Base-by-base conservation (phyloP, 2,888 invertebrate genomes). In the Eilema caniola region DNA sequence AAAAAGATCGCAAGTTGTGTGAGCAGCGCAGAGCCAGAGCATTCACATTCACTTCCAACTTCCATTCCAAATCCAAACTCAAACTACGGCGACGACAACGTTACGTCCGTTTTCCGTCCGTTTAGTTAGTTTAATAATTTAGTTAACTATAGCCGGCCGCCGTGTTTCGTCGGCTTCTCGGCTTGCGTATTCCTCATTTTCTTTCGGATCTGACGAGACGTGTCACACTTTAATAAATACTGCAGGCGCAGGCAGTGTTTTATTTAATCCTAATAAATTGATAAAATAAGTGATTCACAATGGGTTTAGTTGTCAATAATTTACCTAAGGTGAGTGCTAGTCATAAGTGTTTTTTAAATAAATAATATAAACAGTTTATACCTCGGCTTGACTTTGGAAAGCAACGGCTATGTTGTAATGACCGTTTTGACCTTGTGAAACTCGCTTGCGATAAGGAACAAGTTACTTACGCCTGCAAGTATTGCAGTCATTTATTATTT, bases 371-470 rank as follows among this genome's bases (percentile, higher is more conserved):
- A 37, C 33, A 37, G 1, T 37, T 79, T 79, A 76, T 76, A 78
- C 85, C 87, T 90, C 90, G 90, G 90, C 88, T 87, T 85, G 85
- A 84, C 86, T 90, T 93, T 93, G 93, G 94, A 95, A 95, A 95
- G 94, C 93, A 92, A 93, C 90, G 87, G 90, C 89, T 89, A 89
- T 91, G 93, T 94, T 91, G 92, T 93, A 94, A 94, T 95, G 95
- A 95, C 95, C 95, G 94, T 91, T 94, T 95, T 94, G 95, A 95
- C 95, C 95, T 95, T 95, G 95, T 94, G 92, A 88, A 94, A 95
- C 95, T 93, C 88, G 92, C 91, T 90, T 88, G 91, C 92, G 91
- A 92, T 95, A 93, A 90, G 91, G 87, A 89, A 91, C 88, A 89
- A 87, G 88, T 89, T 86, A 37, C 33, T 37, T 37, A 86, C 86